Evolutionary conservation across 2,888 invertebrate species (phyloP).

Genomic region (Pterostichus madidus): DNA sequence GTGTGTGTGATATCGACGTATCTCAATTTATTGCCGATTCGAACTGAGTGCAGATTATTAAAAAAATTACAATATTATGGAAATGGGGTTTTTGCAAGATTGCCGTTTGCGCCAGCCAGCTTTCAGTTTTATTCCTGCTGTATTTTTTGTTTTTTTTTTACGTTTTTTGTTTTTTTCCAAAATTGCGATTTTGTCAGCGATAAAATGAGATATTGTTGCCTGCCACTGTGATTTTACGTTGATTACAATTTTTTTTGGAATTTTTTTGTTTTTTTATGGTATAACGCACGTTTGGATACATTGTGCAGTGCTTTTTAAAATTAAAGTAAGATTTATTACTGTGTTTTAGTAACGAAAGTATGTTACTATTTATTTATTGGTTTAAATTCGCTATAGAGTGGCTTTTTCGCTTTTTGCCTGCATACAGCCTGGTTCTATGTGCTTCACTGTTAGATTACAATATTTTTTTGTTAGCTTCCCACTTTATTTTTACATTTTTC

Average conservation of each 20-base stretch:
- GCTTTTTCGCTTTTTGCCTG: slow-evolving; percentile 32
- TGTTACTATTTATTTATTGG: slow-evolving; percentile 52
- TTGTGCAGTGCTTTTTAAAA: slow-evolving; percentile 51
- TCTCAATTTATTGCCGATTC: slow-evolving; percentile 64
- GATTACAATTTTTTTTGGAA: slow-evolving; percentile 48
- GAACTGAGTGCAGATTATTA: slow-evolving; percentile 64
- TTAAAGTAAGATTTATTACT: slow-evolving; percentile 53
- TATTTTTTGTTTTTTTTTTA: slow-evolving; percentile 41
- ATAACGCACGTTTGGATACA: slow-evolving; percentile 49
- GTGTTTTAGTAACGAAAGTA: slow-evolving; percentile 45
- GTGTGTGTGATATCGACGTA: slow-evolving; percentile 63
- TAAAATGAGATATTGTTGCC: slow-evolving; percentile 65
- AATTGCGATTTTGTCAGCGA: slow-evolving; percentile 67
- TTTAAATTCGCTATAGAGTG: slow-evolving; percentile 38
- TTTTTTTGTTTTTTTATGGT: slow-evolving; percentile 41
- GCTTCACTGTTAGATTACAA: slow-evolving; percentile 9
- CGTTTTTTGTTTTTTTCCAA: slow-evolving; percentile 63
- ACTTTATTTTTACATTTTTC: slow-evolving; percentile 44
- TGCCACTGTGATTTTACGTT: slow-evolving; percentile 59
- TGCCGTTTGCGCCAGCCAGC: slow-evolving; percentile 52
- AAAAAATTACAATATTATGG: slow-evolving; percentile 67
- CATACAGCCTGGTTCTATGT: neutral
- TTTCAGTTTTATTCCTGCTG: slow-evolving; percentile 42
- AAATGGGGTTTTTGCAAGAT: slow-evolving; percentile 67
- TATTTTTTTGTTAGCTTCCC: slow-evolving; percentile 23